Conservation (phyloP, 2,113 vertebrate species). For the Hylia prasina region DNA sequence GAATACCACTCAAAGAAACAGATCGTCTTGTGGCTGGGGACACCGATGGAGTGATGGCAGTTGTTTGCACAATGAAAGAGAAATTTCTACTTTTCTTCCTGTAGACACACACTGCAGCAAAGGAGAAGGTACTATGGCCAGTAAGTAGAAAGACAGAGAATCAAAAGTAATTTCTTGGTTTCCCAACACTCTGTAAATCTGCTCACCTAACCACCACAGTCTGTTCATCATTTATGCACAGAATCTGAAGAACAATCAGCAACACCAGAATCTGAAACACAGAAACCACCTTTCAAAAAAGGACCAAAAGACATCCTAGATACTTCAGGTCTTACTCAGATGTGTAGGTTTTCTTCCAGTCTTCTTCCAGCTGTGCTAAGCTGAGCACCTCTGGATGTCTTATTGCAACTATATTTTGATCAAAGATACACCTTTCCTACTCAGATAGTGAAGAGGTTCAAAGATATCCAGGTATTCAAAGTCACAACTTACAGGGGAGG, state of each 20-base stretch:
- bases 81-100: background rate
- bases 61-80: background rate
- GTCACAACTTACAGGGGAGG: background rate
- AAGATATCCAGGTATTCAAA: background rate
- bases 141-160: background rate
- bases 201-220: rapidly evolving
- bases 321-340: background rate
- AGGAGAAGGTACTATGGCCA: background rate
- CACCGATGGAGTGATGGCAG: background rate
- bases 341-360: background rate
- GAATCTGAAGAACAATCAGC: background rate
- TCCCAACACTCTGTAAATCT: background rate
- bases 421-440: background rate
- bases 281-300: background rate
- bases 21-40: background rate
- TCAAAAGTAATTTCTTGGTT: background rate
- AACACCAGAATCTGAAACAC: background rate
- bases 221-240: background rate
- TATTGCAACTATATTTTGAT: background rate
- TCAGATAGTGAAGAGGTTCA: background rate
- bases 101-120: background rate
- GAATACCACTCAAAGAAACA: background rate
- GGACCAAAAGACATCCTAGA: background rate
- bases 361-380: background rate
- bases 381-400: background rate